Conservation (phyloP, 2,888 invertebrate species). For the Harmothoe impar region DNA sequence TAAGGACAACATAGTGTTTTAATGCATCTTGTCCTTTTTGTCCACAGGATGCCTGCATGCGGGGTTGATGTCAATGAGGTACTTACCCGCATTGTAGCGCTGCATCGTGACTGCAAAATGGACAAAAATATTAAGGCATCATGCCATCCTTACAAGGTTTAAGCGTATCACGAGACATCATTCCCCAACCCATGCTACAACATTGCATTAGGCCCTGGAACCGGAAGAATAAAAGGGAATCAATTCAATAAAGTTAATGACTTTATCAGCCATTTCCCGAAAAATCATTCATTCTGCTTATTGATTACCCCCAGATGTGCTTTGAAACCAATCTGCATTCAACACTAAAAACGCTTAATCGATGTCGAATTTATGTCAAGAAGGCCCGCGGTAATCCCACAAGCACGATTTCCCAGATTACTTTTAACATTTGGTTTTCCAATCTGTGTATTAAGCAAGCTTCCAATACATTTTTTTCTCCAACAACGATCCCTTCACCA, state of each 20-base stretch:
- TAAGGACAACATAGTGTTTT: too few species aligned
- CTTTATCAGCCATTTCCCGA: not conserved
- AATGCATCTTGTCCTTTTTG: too few species aligned
- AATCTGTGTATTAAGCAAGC: conserved; percentile 8
- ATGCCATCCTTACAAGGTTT: too few species aligned
- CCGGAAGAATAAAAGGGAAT: not conserved
- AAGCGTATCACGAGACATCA: not conserved
- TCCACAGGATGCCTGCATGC: too few species aligned
- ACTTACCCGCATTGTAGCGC: too few species aligned
- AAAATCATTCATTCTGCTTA: not conserved
- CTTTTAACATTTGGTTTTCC: conserved; percentile 1
- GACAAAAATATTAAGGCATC: too few species aligned
- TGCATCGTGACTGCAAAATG: too few species aligned
- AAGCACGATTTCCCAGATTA: conserved; percentile 11
- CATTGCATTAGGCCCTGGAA: conserved; percentile 18
- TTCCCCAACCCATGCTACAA: not conserved
- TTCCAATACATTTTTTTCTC: not conserved
- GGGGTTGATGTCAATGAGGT: not conserved
- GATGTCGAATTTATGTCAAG: conserved; percentile 29
- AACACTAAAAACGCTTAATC: conserved; percentile 10
- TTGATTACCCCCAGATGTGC: not conserved
- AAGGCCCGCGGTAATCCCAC: not conserved
- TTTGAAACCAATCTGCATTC: conserved; percentile 23
- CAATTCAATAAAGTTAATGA: conserved; percentile 22
- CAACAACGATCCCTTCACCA: not conserved